A percentile compares a stretch with the other conserved stretches of the same genome.
Conservation (phyloP, 2,797 vertebrate species). For the Spinus pinus region DNA sequence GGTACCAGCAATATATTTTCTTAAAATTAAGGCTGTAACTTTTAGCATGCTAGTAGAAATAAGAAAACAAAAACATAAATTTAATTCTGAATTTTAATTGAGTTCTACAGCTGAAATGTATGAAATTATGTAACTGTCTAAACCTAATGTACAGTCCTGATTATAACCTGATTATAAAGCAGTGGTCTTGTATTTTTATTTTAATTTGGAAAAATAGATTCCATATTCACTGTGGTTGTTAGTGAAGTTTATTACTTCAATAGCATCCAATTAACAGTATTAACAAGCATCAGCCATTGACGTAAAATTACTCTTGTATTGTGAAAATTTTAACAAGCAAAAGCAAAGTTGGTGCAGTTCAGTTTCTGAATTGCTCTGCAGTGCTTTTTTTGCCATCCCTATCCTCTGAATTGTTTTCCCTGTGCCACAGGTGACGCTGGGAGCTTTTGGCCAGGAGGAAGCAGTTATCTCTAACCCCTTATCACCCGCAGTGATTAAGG, state of each 20-base stretch:
- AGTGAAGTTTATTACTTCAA: not conserved
- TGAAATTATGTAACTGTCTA: not conserved
- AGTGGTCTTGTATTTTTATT: not conserved
- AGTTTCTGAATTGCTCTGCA: not conserved
- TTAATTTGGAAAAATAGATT: not conserved
- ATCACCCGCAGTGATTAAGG: conserved; percentile 93
- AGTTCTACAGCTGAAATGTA: not conserved
- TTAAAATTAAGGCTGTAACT: not conserved
- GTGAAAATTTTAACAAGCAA: not conserved
- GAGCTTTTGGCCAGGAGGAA: conserved; percentile 94
- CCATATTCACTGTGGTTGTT: not conserved
- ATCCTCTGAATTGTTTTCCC: not conserved
- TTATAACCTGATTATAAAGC: not conserved
- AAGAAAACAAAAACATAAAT: not conserved
- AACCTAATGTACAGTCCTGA: not conserved
- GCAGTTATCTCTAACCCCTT: conserved; percentile 97
- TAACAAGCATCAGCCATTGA: not conserved
- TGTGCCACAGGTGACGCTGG: conserved; percentile 89
- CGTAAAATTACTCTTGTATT: not conserved
- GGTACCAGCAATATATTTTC: not conserved
- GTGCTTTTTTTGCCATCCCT: not conserved
- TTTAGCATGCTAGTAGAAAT: not conserved
- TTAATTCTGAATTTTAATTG: not conserved
- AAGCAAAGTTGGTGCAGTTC: not conserved
- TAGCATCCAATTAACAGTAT: conserved; percentile 25